Evolutionary conservation across 1,140 invertebrate species (phyloP).

Genomic region (Apis mellifera): Amel_HAv3.1 CM009933.2:13168501-13169000

Average conservation of each 20-base stretch:
- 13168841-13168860: background rate
- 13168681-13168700: background rate
- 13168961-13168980: background rate
- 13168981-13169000: background rate
- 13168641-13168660: background rate
- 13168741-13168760: no score
- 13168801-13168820: no score
- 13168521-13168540: conserved; percentile 2
- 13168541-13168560: conserved; percentile 23
- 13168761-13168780: no score
- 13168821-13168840: background rate
- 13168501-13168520: conserved; percentile 7
- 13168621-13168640: background rate
- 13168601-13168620: background rate
- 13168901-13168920: conserved; percentile 40
- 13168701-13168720: no score
- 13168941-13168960: conserved; percentile 1
- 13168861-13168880: background rate
- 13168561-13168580: background rate
- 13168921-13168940: conserved; percentile 31
- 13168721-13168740: no score
- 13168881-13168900: conserved; percentile 19
- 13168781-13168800: no score
- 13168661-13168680: no score
- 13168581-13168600: conserved; percentile 31